phyloP scores from a whole-genome alignment of 2,888 invertebrate species.

The Lithosia quadra region DNA sequence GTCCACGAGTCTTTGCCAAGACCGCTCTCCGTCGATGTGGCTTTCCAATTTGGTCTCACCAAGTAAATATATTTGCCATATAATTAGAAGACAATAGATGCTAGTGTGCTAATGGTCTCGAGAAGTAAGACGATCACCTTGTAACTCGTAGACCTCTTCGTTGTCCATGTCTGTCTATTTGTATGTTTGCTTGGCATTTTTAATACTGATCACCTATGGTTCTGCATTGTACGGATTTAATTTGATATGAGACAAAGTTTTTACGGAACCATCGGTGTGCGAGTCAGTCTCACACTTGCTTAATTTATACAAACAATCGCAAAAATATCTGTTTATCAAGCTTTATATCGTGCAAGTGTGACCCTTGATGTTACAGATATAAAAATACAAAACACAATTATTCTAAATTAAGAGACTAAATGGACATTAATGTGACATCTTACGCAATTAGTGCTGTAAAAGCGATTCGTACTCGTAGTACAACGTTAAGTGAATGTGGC shows the following conservation, averaged over 20 bases:
- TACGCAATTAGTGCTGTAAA: background rate
- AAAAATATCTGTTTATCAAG: background rate
- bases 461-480: background rate
- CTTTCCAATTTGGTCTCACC: constrained; percentile 8
- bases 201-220: background rate
- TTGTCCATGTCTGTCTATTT: background rate
- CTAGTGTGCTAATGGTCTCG: background rate
- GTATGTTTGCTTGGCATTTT: background rate
- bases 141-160: background rate
- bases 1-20: constrained; percentile 12
- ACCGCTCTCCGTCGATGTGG: constrained; percentile 3
- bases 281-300: too few relatives aligned
- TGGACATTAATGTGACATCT: background rate
- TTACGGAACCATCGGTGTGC: background rate
- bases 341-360: background rate
- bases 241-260: too few relatives aligned
- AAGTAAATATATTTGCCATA: constrained; percentile 19
- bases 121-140: background rate
- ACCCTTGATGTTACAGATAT: background rate
- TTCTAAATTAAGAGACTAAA: background rate
- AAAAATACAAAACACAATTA: background rate
- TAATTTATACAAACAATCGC: background rate
- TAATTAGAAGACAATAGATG: constrained; percentile 8
- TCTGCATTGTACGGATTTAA: too few relatives aligned
- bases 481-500: constrained; percentile 1